phyloP scores from a whole-genome alignment of 2,113 vertebrate species.

The Amblyornis subalaris region DNA sequence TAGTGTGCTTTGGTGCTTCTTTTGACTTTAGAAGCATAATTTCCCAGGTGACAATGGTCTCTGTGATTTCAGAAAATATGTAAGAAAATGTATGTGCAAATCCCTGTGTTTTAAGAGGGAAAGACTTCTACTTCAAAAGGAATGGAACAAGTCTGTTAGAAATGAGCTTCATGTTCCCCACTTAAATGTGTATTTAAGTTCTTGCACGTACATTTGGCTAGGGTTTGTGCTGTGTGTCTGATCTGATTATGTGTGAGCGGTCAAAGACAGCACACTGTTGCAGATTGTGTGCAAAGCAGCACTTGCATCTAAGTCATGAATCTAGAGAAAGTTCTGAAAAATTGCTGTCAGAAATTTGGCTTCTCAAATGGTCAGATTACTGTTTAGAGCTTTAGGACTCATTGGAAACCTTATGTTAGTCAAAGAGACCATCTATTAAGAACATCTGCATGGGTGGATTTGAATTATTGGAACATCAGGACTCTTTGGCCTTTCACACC shows the following conservation, averaged over 20 bases:
- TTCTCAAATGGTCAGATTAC: not conserved
- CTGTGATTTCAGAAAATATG: not conserved
- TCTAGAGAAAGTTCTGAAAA: not conserved
- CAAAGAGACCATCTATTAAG: not conserved
- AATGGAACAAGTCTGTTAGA: not conserved
- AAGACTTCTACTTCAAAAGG: not conserved
- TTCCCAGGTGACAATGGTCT: not conserved
- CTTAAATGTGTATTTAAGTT: not conserved
- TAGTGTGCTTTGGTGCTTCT: not conserved
- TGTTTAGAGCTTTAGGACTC: not conserved
- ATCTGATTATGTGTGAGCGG: not conserved
- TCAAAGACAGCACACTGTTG: not conserved
- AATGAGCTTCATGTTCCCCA: not conserved
- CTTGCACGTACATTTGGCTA: not conserved
- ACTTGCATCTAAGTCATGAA: not conserved
- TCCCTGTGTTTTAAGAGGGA: not conserved
- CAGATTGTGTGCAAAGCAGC: not conserved
- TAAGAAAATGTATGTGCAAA: not conserved
- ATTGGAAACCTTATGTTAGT: not conserved
- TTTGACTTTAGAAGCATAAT: not conserved
- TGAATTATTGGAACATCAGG: not conserved
- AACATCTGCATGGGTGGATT: not conserved
- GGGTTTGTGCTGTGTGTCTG: not conserved
- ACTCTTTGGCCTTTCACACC: not conserved
- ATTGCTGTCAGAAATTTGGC: not conserved